phyloP scores from a whole-genome alignment of 2,888 invertebrate genomes.

The Eupithecia dodoneata region DNA sequence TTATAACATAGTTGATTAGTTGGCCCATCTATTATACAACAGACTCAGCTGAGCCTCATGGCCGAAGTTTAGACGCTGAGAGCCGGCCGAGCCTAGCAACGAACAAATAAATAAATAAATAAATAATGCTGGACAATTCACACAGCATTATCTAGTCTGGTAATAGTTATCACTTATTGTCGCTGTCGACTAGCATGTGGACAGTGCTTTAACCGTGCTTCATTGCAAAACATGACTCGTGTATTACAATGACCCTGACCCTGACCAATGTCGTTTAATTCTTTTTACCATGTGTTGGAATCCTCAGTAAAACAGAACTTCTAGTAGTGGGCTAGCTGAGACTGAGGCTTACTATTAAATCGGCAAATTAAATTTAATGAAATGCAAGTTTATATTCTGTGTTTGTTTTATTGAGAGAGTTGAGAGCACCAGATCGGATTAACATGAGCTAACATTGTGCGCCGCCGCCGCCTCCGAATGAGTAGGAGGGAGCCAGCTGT shows the following conservation, averaged over 20 bases:
- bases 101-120: slow-evolving; percentile 23
- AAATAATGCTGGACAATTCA: too few relatives aligned
- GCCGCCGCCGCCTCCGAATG: not conserved
- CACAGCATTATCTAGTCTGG: too few relatives aligned
- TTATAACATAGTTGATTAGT: slow-evolving; percentile 24
- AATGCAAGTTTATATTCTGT: not conserved
- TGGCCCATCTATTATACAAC: slow-evolving; percentile 26
- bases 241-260: not conserved
- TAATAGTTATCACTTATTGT: not conserved
- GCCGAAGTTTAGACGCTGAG: slow-evolving; percentile 33
- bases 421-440: not conserved
- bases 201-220: not conserved
- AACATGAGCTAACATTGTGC: slow-evolving; percentile 4
- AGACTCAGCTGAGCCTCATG: slow-evolving; percentile 35
- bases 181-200: not conserved
- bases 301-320: not conserved
- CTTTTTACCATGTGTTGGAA: not conserved
- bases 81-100: slow-evolving; percentile 21
- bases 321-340: not conserved
- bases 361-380: not conserved
- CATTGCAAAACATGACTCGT: not conserved
- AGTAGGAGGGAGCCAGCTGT: not conserved
- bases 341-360: not conserved
- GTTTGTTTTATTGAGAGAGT: not conserved
- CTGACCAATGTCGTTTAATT: not conserved